Base-by-base conservation (phyloP, 2,888 invertebrate genomes). In the Phyllotreta striolata region DNA sequence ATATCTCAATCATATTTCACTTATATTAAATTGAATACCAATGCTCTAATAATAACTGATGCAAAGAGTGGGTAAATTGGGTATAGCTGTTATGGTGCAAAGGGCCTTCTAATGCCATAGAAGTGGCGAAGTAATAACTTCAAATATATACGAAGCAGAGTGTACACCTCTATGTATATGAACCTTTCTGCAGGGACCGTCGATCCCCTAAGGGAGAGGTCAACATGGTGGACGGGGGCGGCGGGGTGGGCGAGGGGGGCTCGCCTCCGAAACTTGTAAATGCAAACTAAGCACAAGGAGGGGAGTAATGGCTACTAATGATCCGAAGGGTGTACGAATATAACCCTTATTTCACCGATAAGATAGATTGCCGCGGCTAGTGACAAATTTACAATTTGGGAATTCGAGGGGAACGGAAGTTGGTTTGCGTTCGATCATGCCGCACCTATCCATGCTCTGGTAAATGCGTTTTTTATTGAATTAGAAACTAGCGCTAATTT, bases 101-200 rank as follows among this genome's bases (percentile, higher is more conserved):
- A 24, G 7, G 49, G 24, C 40, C 7, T 44, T 56, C 37, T 6
- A 37, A n/a, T 44, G 5, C 8, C 37, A 37, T 54, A 65, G 62
- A 65, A 65, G 61, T 64, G 69, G 66, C 63, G 63, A 63, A 66
- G 68, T 67, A 66, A 69, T 69, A 69, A 69, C 59, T 69, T 69
- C 64, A 62, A 63, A 56, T 65, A 62, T 62, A 60, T 61, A 62
- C 60, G 70, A 69, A 70, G 70, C 74, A 73, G 81, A 81, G 73
- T 81, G 80, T 81, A 81, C 80, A 81, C 80, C 80, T 81, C 80
- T 81, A 80, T 81, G 80, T 81, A 81, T 81, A 81, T 81, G 80
- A 81, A 80, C 79, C 79, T 80, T 78, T 76, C 77, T 74, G 74
- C 76, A 73, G 77, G 77, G 77, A 73, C 70, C 72, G 71, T 65